Conservation (phyloP, 2,888 invertebrate genomes). For the Petrophora chlorosata region DNA sequence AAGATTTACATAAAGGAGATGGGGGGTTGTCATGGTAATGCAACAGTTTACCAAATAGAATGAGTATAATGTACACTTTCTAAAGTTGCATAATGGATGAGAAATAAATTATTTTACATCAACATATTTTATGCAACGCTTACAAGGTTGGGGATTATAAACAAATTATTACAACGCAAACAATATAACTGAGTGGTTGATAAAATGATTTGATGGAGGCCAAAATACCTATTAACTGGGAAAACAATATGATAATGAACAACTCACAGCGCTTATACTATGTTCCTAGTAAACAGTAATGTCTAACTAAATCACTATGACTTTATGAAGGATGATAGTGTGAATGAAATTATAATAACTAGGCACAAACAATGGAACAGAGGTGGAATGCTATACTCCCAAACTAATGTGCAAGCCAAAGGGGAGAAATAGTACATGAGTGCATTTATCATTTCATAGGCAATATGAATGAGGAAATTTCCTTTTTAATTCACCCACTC, state of each 20-base stretch:
- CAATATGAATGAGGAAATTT: constrained; percentile 49
- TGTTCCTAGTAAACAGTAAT: neutral
- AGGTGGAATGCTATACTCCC: constrained; percentile 56
- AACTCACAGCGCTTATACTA: neutral
- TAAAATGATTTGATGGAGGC: constrained; percentile 5
- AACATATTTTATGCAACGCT: neutral
- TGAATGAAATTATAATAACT: constrained; percentile 29
- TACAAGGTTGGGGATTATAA: neutral
- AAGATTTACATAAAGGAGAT: constrained; percentile 2
- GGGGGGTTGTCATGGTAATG: constrained; percentile 10
- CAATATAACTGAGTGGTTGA: constrained; percentile 1
- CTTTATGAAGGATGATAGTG: constrained; percentile 29
- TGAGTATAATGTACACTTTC: neutral
- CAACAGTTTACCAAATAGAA: constrained; percentile 7
- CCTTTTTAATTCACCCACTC: constrained; percentile 1
- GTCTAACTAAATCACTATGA: constrained; percentile 9
- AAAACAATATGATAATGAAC: constrained; percentile 7
- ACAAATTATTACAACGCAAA: constrained; percentile 1
- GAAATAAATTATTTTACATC: neutral
- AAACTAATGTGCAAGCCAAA: constrained; percentile 56
- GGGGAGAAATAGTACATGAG: constrained; percentile 50
- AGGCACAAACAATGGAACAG: constrained; percentile 64
- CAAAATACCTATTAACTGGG: constrained; percentile 3
- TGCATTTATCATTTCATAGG: constrained; percentile 62
- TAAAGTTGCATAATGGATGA: neutral